Evolutionary conservation across 2,113 vertebrate genomes (phyloP), one percentile per base, ranked within the genome.

Genomic region (Mola mola): DNA sequence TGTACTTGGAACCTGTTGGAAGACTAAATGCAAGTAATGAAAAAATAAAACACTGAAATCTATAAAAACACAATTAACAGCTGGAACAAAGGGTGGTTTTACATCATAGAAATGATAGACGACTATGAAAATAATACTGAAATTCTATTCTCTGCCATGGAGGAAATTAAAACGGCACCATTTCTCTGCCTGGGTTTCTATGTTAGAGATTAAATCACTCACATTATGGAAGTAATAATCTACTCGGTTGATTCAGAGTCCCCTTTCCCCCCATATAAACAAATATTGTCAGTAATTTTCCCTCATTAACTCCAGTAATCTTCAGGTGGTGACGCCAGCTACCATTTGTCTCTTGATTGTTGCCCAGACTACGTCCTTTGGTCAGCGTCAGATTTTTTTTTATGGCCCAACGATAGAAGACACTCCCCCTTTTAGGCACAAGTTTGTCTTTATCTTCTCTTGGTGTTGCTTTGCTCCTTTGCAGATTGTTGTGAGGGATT

Each of bases 61-160:
- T 44, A 68, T 64, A 65, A 75, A 66, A 69, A 41, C 17, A 51
- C 20, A 17, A 17, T 68, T 65, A 51, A 65, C 31, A 66, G 40
- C 67, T 66, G 17, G 29, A 57, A 68, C 21, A 53, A 59, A 2
- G 7, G 29, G 41, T 29, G 26, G 36, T 25, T 42, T n/a, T 21
- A 31, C 53, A 59, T 62, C 10, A 49, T 21, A 17, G 19, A 11
- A 37, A 9, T 56, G 40, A 71, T 25, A 42, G 43, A 65, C 20
- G 44, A 56, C 36, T 10, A 22, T 25, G 46, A 61, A 76, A 70
- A 33, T 52, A 59, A 64, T 17, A 26, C 25, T 26, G 12, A 49
- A 52, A 22, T 49, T 62, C 28, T 59, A 24, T 24, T 64, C 4
- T 8, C 29, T 2, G 22, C 22, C 9, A 29, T 5, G 41, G 19